Conservation (phyloP, 2,888 invertebrate species). For the Plebejus anna region DNA sequence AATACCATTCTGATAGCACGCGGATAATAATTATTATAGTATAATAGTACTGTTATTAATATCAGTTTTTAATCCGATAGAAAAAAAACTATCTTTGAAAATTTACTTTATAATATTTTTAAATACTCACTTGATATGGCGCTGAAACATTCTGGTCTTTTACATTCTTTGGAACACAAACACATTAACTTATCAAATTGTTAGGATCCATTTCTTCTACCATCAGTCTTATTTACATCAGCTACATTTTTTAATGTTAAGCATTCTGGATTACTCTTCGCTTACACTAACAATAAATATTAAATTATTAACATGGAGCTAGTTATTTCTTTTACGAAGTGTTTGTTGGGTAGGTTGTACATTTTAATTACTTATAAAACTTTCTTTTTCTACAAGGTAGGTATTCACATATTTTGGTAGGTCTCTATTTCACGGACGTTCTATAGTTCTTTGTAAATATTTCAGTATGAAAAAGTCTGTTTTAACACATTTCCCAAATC, state of each 20-base stretch:
- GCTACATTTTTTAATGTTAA: constrained; percentile 14
- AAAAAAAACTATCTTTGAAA: no score
- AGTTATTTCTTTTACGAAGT: neutral
- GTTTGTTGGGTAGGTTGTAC: neutral
- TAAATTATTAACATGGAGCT: neutral
- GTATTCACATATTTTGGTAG: constrained; percentile 1
- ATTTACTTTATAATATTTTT: neutral
- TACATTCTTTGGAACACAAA: neutral
- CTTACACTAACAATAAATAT: constrained; percentile 4
- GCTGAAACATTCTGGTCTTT: neutral
- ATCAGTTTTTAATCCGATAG: no score
- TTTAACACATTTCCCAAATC: constrained; percentile 84
- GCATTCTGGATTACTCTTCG: neutral
- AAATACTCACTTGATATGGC: constrained; percentile 20
- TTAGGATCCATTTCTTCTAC: neutral
- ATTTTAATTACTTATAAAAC: neutral
- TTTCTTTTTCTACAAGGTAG: neutral
- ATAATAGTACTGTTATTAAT: no score
- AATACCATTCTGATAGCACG: no score
- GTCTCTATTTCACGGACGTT: constrained; percentile 24
- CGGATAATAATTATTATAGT: no score
- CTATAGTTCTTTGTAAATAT: constrained; percentile 53
- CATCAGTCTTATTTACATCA: constrained; percentile 26
- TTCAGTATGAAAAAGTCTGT: constrained; percentile 78
- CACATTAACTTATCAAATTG: neutral